Evolutionary conservation across 2,113 vertebrate species (phyloP), one percentile per base, ranked within the genome.

Genomic region (Romanogobio albipinnatus): DNA sequence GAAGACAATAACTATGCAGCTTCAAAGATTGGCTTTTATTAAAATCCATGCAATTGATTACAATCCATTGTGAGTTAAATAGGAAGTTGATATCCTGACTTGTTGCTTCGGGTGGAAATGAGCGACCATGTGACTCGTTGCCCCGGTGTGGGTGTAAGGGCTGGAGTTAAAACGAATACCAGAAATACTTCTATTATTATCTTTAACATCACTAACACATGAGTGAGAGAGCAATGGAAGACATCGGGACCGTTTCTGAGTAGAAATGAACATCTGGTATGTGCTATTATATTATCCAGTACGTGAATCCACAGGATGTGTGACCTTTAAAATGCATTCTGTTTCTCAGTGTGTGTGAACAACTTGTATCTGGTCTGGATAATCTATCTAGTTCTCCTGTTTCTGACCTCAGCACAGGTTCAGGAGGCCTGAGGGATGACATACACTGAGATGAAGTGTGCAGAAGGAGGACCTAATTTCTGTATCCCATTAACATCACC

Each of bases 401-500:
- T 73, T 81, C 84, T 81, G 66, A 85, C 84, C 84, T 73, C 66
- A 49, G 24, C 17, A 5, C 39, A 73, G 76, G 84, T 85, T 85
- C 84, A 85, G 66, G 66, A 73, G 76, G 76, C 84, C 53, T 49
- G n/a, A 73, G 29, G 36, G 62, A 68, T 81, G 79, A 68, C 79
- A 81, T 24, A 66, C 70, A 56, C 36, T 6, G 53, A 73, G 77
- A 73, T 78, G 84, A 62, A 61, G 64, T 61, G 66, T 26, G 68
- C 33, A 81, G 56, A 61, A 76, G 61, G 53, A 56, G 84, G 79
- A 56, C n/a, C 73, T 58, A 11, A 24, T 66, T 62, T 76, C 73
- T 56, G 61, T 73, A 86, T 86, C 85, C 80, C 74, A 82, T 86
- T 86, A 77, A 76, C 85, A 83, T 83, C 85, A 68, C 85, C 85